Evolutionary conservation across 2,797 vertebrate species (phyloP).

Genomic region (Sebastes oblongus): DNA sequence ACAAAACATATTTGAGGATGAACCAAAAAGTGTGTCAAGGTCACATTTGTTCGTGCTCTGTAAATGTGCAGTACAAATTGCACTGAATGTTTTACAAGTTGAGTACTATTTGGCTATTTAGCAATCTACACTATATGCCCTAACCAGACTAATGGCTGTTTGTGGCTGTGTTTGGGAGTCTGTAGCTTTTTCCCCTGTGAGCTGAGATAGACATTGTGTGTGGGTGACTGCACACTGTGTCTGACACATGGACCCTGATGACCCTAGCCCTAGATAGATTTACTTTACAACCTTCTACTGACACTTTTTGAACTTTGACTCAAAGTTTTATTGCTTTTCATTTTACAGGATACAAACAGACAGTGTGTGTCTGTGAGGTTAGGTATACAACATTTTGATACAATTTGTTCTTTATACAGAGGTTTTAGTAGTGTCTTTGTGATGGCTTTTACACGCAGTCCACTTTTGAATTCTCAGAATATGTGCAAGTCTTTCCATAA

Average conservation of each 20-base stretch:
- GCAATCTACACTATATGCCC: not conserved
- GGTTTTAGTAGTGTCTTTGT: not conserved
- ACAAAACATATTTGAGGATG: not conserved
- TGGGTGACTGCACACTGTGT: not conserved
- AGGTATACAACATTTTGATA: not conserved
- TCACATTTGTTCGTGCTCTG: not conserved
- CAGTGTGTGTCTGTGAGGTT: not conserved
- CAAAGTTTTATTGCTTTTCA: not conserved
- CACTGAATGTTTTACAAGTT: not conserved
- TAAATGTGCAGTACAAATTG: not conserved
- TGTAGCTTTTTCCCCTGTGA: not conserved
- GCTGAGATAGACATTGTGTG: not conserved
- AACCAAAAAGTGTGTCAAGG: not conserved
- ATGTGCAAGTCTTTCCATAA: not conserved
- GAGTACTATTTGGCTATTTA: not conserved
- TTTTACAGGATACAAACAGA: not conserved
- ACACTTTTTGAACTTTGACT: slow-evolving; percentile 16
- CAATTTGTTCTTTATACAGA: not conserved
- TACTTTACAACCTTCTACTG: not conserved
- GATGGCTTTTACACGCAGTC: not conserved
- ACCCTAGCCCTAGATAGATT: not conserved
- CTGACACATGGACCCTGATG: not conserved
- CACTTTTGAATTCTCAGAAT: not conserved
- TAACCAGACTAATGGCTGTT: not conserved
- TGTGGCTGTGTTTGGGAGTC: not conserved